These are phyloP conservation scores for Spheniscus humboldti DNA, from an alignment of 2,797 vertebrate species.

Conservation along the genomic window DNA sequence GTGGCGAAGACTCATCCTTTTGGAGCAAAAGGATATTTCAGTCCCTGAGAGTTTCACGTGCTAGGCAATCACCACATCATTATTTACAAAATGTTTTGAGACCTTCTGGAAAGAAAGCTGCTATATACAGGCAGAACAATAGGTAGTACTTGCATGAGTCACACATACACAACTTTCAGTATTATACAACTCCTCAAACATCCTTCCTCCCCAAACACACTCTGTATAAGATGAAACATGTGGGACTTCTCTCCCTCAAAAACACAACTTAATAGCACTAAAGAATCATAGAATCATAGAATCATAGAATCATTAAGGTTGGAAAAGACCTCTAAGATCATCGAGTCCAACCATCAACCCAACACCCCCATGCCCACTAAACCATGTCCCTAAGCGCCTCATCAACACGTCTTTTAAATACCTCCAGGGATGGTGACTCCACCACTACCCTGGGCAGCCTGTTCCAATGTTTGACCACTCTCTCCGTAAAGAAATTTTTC, in stretches of 20 bases:
- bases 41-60: neutral
- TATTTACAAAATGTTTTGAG: conserved; percentile 4
- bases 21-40: neutral
- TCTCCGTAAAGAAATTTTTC: too few relatives aligned
- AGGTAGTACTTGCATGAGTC: neutral
- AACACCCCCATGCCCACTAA: too few relatives aligned
- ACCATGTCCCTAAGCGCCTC: too few relatives aligned
- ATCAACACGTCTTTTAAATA: too few relatives aligned
- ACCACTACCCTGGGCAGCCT: too few relatives aligned
- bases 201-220: neutral
- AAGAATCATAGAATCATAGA: too few relatives aligned
- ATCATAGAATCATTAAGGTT: too few relatives aligned
- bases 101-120: neutral
- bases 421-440: too few relatives aligned
- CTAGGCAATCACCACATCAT: neutral
- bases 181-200: neutral
- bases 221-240: neutral
- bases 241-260: neutral
- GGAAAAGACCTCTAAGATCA: too few relatives aligned
- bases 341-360: too few relatives aligned
- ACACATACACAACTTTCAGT: neutral
- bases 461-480: too few relatives aligned
- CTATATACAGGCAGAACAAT: neutral
- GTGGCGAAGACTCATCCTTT: neutral
- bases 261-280: neutral